Conservation (phyloP, 2,113 vertebrate species). For the Daboia siamensis region DNA sequence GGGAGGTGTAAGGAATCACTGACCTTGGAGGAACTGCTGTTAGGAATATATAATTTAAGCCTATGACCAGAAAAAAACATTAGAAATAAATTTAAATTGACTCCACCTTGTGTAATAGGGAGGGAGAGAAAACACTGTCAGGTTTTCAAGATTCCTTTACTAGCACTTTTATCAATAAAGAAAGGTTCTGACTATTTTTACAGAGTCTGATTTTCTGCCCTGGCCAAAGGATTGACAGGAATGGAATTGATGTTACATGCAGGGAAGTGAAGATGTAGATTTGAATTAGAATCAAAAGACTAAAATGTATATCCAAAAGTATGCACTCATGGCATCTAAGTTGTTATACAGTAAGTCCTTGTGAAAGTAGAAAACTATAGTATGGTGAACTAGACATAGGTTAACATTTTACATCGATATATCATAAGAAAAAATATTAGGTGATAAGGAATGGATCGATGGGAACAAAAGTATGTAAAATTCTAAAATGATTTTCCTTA, state of each 20-base stretch:
- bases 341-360: not conserved
- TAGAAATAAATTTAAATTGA: too few relatives aligned
- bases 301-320: not conserved
- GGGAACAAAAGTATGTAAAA: not conserved
- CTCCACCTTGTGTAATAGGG: too few relatives aligned
- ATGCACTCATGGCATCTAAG: not conserved
- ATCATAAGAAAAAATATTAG: not conserved
- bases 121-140: too few relatives aligned
- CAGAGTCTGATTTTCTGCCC: not conserved
- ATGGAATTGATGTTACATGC: too few relatives aligned
- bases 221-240: too few relatives aligned
- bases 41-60: too few relatives aligned
- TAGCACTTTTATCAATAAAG: not conserved
- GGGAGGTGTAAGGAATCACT: too few relatives aligned
- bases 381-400: not conserved
- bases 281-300: not conserved
- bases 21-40: too few relatives aligned
- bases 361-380: not conserved
- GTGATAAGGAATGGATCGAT: not conserved
- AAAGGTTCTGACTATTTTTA: not conserved
- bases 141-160: too few relatives aligned
- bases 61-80: too few relatives aligned
- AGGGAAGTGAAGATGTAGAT: not conserved
- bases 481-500: too few relatives aligned
- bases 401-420: not conserved